These are phyloP conservation scores for Teleopsis dalmanni DNA, from an alignment of 1,140 invertebrate species.

Conservation along the genomic window DNA sequence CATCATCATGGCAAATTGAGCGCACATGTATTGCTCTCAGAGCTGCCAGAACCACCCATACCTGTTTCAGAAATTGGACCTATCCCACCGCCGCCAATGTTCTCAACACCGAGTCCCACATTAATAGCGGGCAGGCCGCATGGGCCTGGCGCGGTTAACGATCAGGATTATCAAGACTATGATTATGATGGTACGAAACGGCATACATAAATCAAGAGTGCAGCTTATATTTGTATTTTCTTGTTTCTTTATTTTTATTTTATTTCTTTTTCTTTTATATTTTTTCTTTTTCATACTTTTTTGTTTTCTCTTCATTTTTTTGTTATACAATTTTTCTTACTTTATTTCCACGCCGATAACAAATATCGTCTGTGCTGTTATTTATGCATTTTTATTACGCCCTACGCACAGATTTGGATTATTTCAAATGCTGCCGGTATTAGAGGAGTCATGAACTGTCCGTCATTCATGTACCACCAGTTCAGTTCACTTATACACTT, in stretches of 20 bases:
- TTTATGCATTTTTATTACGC: too few species aligned
- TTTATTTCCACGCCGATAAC: too few species aligned
- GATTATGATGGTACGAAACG: conserved; percentile 67
- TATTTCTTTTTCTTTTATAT: background rate
- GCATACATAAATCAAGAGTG: background rate
- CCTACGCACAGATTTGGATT: too few species aligned
- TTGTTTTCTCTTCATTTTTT: background rate
- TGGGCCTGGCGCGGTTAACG: conserved; percentile 43
- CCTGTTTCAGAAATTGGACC: conserved; percentile 87
- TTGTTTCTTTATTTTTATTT: background rate
- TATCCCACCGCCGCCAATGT: conserved; percentile 92
- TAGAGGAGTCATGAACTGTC: too few species aligned
- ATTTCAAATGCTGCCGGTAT: too few species aligned
- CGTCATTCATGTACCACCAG: too few species aligned
- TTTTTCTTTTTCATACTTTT: background rate
- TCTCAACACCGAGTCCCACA: conserved; percentile 79
- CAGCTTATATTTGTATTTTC: background rate
- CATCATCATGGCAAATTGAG: conserved; percentile 37
- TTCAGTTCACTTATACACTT: too few species aligned
- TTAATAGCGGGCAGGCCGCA: conserved; percentile 51
- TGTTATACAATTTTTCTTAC: background rate
- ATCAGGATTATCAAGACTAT: conserved; percentile 48
- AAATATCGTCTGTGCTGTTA: too few species aligned
- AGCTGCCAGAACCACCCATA: conserved; percentile 83
- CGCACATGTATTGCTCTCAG: conserved; percentile 60